Evolutionary conservation across 1,140 invertebrate species (phyloP).

Genomic region (Ganaspis sp.): DNA sequence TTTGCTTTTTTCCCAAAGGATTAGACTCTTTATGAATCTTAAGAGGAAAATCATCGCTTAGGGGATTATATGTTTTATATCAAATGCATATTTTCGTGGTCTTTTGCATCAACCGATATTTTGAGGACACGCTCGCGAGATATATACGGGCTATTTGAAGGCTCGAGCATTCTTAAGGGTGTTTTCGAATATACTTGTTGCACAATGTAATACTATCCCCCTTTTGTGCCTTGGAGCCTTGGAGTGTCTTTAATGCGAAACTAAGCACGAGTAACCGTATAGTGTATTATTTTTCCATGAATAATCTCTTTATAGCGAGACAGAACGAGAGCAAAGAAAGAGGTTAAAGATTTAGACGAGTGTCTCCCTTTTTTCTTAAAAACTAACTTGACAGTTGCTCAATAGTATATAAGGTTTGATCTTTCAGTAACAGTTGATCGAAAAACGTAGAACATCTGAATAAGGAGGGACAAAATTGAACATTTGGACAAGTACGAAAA

Average conservation of each 20-base stretch:
- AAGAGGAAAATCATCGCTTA: conserved; percentile 6
- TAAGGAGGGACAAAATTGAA: too few species aligned
- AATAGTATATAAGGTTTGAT: too few species aligned
- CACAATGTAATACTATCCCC: conserved; percentile 75
- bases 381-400: not conserved
- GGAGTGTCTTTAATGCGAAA: conserved; percentile 71
- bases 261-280: conserved; percentile 65
- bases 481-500: too few species aligned
- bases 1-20: conserved; percentile 4
- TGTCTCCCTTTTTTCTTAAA: conserved; percentile 25
- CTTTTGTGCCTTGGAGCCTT: conserved; percentile 60
- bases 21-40: not conserved
- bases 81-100: conserved; percentile 43
- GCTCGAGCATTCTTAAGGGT: conserved; percentile 70
- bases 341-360: conserved; percentile 13
- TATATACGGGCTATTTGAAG: conserved; percentile 76
- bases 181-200: conserved; percentile 73
- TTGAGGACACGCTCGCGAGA: conserved; percentile 64
- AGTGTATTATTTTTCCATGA: conserved; percentile 66
- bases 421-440: too few species aligned
- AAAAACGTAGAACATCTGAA: too few species aligned
- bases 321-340: conserved; percentile 47
- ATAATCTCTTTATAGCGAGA: conserved; percentile 58
- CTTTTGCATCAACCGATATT: conserved; percentile 67
- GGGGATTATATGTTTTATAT: conserved; percentile 30